phyloP scores from a whole-genome alignment of 2,888 invertebrate genomes.

The Coronaproctus castanopsis region DNA sequence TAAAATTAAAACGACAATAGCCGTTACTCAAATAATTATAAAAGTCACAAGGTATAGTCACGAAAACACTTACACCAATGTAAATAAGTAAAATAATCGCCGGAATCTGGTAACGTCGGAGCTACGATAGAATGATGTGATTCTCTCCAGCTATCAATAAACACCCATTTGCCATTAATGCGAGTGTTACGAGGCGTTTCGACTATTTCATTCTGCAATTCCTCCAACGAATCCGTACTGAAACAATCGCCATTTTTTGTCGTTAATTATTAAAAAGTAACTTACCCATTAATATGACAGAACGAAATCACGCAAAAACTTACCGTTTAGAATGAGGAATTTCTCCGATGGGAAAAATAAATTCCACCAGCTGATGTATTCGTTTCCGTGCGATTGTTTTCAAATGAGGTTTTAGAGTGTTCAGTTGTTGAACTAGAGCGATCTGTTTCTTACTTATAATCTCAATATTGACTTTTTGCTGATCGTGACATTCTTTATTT shows the following conservation, averaged over 20 bases:
- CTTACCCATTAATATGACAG: too few relatives aligned
- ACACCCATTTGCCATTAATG: constrained; percentile 58
- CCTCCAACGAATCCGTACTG: constrained; percentile 9
- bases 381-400: constrained; percentile 36
- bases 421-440: constrained; percentile 21
- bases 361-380: constrained; percentile 40
- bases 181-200: constrained; percentile 60
- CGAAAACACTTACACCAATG: constrained; percentile 41
- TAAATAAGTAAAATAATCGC: constrained; percentile 59
- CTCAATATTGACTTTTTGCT: constrained; percentile 35
- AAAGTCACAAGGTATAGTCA: too few relatives aligned
- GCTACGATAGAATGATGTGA: constrained; percentile 55
- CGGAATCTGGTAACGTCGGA: constrained; percentile 63
- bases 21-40: too few relatives aligned
- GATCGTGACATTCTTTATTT: constrained; percentile 41
- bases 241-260: too few relatives aligned
- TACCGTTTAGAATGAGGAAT: constrained; percentile 28
- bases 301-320: too few relatives aligned
- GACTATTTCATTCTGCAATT: constrained; percentile 33
- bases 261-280: too few relatives aligned
- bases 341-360: constrained; percentile 43
- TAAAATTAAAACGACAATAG: too few relatives aligned
- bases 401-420: constrained; percentile 32
- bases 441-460: constrained; percentile 33
- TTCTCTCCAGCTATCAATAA: constrained; percentile 39